A percentile compares a stretch with the other conserved stretches of the same genome.
These are phyloP conservation scores for Villa cingulata DNA, from an alignment of 2,888 invertebrate genomes.

Conservation along the genomic window DNA sequence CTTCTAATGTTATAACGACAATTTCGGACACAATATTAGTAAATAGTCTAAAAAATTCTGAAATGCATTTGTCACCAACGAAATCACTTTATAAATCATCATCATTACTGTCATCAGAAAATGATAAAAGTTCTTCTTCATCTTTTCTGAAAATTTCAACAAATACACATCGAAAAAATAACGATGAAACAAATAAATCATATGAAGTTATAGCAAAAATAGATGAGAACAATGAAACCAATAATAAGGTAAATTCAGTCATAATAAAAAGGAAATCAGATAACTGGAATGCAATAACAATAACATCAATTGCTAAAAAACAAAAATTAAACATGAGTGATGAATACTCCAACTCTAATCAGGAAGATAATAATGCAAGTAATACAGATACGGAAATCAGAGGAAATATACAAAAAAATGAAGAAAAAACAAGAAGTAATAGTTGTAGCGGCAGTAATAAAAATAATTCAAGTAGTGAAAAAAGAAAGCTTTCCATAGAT, in stretches of 20 bases:
- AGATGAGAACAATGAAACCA: conserved; percentile 23
- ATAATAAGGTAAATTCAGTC: conserved; percentile 26
- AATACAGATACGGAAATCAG: conserved; percentile 1
- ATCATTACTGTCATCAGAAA: neutral
- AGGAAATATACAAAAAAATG: neutral
- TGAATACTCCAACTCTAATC: too few relatives aligned
- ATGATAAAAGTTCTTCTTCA: neutral
- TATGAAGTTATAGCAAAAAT: conserved; percentile 8
- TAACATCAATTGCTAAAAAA: conserved; percentile 6
- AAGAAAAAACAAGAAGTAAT: conserved; percentile 1
- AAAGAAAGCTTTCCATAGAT: conserved; percentile 9
- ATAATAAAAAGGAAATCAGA: conserved; percentile 31
- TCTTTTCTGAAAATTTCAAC: neutral
- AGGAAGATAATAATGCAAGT: too few relatives aligned
- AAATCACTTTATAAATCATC: too few relatives aligned
- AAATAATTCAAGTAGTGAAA: neutral
- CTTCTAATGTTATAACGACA: too few relatives aligned
- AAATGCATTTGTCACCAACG: neutral
- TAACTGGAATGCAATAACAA: conserved; percentile 10
- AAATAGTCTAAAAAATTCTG: too few relatives aligned
- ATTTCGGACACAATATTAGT: too few relatives aligned
- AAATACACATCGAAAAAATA: neutral
- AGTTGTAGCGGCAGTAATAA: neutral
- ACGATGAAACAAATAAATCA: neutral
- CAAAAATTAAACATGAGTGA: too few relatives aligned